phyloP scores from a whole-genome alignment of 2,797 vertebrate genomes.

The Lepus oiostolus region DNA sequence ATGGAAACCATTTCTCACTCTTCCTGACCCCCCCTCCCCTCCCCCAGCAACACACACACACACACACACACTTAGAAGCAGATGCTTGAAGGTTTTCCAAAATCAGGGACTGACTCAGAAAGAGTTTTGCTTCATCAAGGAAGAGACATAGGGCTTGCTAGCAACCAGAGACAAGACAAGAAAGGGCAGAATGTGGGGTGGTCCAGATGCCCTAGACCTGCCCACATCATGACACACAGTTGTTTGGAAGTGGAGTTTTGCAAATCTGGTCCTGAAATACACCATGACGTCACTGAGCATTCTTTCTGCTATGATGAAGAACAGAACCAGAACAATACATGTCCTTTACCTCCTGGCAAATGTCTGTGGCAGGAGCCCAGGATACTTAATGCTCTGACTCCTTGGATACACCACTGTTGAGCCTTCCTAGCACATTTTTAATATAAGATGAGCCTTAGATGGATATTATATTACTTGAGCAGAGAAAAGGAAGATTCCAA shows the following conservation, averaged over 20 bases:
- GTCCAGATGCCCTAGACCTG: conserved; percentile 45
- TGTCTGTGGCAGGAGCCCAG: conserved; percentile 61
- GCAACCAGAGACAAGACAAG: conserved; percentile 46
- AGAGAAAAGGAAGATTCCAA: conserved; percentile 59
- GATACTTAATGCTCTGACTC: conserved; percentile 53
- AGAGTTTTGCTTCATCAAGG: conserved; percentile 28
- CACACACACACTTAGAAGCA: background rate
- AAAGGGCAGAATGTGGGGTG: background rate
- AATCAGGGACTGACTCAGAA: conserved; percentile 58
- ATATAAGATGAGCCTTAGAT: conserved; percentile 48
- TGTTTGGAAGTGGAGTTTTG: conserved; percentile 50
- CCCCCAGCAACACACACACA: conserved; percentile 9
- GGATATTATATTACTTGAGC: conserved; percentile 48
- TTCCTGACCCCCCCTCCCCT: background rate
- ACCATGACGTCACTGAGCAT: conserved; percentile 29
- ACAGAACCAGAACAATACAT: conserved; percentile 59
- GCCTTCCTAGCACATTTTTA: conserved; percentile 49
- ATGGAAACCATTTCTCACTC: conserved; percentile 84
- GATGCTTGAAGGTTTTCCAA: conserved; percentile 60
- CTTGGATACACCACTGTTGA: conserved; percentile 30
- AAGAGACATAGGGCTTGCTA: conserved; percentile 26
- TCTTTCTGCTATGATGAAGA: conserved; percentile 58
- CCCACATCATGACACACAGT: conserved; percentile 48
- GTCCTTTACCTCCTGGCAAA: conserved; percentile 42
- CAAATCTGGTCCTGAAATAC: background rate